A percentile compares a stretch with the other conserved stretches of the same genome.
phyloP scores from a whole-genome alignment of 2,113 vertebrate species.

The Agapornis roseicollis region DNA sequence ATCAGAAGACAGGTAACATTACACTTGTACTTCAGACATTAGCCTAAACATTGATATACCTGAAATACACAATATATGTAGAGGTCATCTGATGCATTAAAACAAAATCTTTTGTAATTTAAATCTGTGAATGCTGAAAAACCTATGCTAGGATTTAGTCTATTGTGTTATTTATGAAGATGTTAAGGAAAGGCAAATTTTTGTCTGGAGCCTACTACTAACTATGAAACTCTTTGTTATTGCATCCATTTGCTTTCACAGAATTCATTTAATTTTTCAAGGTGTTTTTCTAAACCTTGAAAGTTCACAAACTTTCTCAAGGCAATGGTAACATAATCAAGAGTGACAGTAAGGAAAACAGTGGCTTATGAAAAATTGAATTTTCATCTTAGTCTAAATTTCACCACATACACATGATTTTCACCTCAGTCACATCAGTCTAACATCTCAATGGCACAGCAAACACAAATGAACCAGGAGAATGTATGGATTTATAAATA shows the following conservation, averaged over 20 bases:
- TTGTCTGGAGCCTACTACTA: neutral
- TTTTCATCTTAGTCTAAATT: neutral
- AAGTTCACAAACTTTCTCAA: neutral
- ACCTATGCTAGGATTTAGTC: neutral
- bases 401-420: neutral
- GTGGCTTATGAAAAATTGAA: neutral
- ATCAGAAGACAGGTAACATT: neutral
- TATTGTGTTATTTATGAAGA: neutral
- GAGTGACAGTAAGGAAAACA: neutral
- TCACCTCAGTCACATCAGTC: neutral
- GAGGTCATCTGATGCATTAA: neutral
- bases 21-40: neutral
- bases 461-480: neutral
- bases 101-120: neutral
- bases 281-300: neutral
- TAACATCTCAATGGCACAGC: neutral
- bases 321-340: neutral
- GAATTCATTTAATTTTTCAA: neutral
- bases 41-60: neutral
- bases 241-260: neutral
- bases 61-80: neutral
- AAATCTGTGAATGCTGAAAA: neutral
- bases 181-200: neutral
- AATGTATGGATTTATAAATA: constrained; percentile 7
- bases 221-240: neutral